These are phyloP conservation scores for Leiothrix lutea DNA, from an alignment of 2,113 vertebrate species.

Conservation along the genomic window DNA sequence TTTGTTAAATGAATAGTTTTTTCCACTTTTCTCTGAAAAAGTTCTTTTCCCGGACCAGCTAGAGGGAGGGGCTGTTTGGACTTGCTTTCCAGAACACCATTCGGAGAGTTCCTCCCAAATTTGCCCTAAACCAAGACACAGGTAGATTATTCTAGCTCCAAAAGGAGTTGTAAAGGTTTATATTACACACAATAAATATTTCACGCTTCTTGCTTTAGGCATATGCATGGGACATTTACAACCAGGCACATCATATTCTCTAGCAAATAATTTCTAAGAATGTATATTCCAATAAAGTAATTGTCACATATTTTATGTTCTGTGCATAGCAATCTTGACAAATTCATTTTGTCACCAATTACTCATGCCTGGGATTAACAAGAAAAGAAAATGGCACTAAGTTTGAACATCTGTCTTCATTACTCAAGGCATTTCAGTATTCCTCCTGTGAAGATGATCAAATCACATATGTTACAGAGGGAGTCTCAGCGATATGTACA, in stretches of 20 bases:
- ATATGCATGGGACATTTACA: background rate
- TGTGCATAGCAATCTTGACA: constrained; percentile 78
- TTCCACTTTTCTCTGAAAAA: too few species aligned
- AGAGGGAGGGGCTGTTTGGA: too few species aligned
- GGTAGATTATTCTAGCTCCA: background rate
- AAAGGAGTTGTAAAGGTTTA: background rate
- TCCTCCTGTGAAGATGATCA: background rate
- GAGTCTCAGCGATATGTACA: background rate
- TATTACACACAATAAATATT: background rate
- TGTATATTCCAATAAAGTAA: background rate
- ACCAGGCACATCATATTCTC: background rate
- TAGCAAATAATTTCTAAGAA: constrained; percentile 13
- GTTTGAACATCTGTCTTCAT: constrained; percentile 13
- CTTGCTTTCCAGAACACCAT: too few species aligned
- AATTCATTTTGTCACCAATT: constrained; percentile 81
- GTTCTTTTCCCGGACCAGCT: too few species aligned
- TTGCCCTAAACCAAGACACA: too few species aligned
- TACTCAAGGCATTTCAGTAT: background rate
- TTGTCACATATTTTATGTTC: constrained; percentile 45
- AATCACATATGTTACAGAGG: background rate
- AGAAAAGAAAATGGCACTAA: constrained; percentile 80
- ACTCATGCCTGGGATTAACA: constrained; percentile 78
- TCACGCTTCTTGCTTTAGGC: background rate
- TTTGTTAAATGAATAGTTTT: too few species aligned
- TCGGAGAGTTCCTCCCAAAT: too few species aligned